phyloP scores from a whole-genome alignment of 2,888 invertebrate species.

The Laothoe populi region DNA sequence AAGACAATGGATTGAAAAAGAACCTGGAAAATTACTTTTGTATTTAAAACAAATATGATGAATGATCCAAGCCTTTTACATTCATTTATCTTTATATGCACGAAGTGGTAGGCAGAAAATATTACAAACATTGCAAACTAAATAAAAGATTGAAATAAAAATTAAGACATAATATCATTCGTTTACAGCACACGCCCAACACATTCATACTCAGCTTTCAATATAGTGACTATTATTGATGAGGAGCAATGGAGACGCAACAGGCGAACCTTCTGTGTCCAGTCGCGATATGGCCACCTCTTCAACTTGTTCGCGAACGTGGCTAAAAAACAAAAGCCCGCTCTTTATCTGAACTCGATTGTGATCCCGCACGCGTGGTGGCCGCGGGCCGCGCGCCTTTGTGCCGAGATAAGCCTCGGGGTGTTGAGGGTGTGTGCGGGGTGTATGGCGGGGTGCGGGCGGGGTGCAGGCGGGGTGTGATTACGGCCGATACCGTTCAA shows the following conservation, averaged over 20 bases:
- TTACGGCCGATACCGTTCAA: conserved; percentile 24
- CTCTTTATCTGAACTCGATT: conserved; percentile 58
- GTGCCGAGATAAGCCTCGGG: conserved; percentile 50
- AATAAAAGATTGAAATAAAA: no score
- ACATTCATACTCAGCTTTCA: not conserved
- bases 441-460: not conserved
- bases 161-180: no score
- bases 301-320: conserved; percentile 21
- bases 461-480: not conserved
- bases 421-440: conserved; percentile 15
- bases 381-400: conserved; percentile 42
- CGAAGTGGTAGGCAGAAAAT: no score
- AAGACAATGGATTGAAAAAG: no score
- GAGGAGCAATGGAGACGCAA: not conserved
- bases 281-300: not conserved
- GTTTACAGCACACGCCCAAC: no score
- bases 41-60: no score
- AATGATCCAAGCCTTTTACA: no score
- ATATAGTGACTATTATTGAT: not conserved
- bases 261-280: conserved; percentile 6
- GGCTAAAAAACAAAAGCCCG: conserved; percentile 52
- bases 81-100: no score
- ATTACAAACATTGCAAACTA: no score
- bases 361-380: conserved; percentile 40
- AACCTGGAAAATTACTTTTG: no score